Evolutionary conservation across 2,797 vertebrate species (phyloP), one percentile per base, ranked within the genome.

Genomic region (Syncerus caffer): DNA sequence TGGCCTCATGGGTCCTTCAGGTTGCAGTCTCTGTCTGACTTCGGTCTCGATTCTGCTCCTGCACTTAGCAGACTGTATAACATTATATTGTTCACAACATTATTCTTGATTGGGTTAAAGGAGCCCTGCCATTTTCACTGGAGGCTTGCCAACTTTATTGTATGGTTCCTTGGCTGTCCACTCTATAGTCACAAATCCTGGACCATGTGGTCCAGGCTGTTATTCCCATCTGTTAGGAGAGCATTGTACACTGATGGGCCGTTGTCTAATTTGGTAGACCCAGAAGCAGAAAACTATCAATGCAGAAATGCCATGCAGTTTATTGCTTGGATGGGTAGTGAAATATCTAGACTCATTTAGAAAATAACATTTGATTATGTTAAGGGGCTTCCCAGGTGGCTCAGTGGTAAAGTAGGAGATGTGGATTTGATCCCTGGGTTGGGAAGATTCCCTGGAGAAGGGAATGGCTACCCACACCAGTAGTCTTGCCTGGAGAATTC

Each of bases 121-220:
- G 14, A 80, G 38, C 47, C 87, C 47, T 3, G 5, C 34, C 17
- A 13, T 29, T 71, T 85, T 47, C 47, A 51, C 82, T 38, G 60
- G 82, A 55, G 45, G 64, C 42, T 85, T 2, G 0, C 29, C 29
- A 57, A 1, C 67, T 27, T 51, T 31, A 55, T 53, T 1, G 4
- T 34, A 76, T 78, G 60, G 15, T 47, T 45, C 47, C n/a, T 17
- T 45, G 38, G 47, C 57, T 38, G 0, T 62, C 5, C 29, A 53
- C 29, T 6, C 5, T 4, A 0, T 4, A 47, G 42, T 51, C 31
- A 14, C 14, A 76, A 13, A 4, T 74, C 55, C 25, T 58, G 5
- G 55, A 23, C 62, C 23, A 1, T 4, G 31, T 1, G 2, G 38
- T 89, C 3, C 1, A 0, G 34, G 23, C 27, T 62, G 0, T 47